Evolutionary conservation across 1,140 invertebrate species (phyloP), one percentile per base, ranked within the genome.

Genomic region (Trichonephila clavata): DNA sequence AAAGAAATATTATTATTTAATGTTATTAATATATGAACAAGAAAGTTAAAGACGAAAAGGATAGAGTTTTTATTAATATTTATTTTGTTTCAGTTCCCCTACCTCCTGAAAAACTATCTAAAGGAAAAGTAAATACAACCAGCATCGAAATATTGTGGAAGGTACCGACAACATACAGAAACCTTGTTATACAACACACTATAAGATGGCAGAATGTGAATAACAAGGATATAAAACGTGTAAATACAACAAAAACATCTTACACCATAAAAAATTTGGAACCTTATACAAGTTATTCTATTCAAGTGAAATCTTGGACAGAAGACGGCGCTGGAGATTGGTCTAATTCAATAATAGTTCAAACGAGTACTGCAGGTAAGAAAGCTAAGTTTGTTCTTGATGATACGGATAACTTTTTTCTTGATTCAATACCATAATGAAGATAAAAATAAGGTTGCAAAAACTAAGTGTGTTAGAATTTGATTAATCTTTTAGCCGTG

Each of bases 71-170:
- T 50, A 50, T 50, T 50, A 50, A 43, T 39, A 2, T 43, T 63
- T 1, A 4, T 27, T 68, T 24, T 14, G 8, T 60, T 80, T 7
- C 71, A 80, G 57, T 81, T 71, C 71, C 71, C 8, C 20, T 13
- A n/a, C 43, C 68, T 18, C 89, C 89, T 8, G 65, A 71, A 39
- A 80, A 39, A 4, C 6, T 90, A 18, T 20, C 10, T 39, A 10
- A 16, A 39, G 27, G 1, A 27, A 39, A 81, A 50, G 68, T 80
- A 14, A 80, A 6, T 14, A 39, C 59, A 39, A 80, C 71, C 0
- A 80, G 68, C 20, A 90, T 90, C 10, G 57, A 27, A 81, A 24
- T 90, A 20, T n/a, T 7, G 21, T 90, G 89, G 89, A 24, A 60
- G 0, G 20, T 60, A 14, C 57, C 89, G 13, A 16, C 5, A 1